Conservation (phyloP, 2,113 vertebrate genomes). For the Gymnogyps californianus region DNA sequence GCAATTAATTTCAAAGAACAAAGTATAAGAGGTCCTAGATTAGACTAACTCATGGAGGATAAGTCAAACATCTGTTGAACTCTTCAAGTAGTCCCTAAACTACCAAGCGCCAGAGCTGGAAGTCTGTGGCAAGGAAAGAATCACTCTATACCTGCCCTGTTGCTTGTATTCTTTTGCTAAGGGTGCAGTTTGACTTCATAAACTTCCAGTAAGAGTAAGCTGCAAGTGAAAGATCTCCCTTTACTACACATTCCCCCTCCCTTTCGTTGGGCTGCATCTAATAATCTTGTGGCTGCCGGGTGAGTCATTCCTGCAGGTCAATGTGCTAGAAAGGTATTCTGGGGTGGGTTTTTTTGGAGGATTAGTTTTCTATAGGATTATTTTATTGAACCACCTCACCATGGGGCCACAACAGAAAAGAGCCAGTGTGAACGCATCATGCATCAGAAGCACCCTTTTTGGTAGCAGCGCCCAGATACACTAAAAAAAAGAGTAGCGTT, state of each 20-base stretch:
- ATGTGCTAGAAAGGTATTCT: not conserved
- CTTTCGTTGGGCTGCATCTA: not conserved
- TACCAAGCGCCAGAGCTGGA: not conserved
- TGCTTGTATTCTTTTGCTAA: not conserved
- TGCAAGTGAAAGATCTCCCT: not conserved
- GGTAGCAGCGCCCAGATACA: not conserved
- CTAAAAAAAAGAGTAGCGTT: not conserved
- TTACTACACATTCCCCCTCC: not conserved
- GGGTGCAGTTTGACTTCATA: not conserved
- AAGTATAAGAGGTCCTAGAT: not conserved
- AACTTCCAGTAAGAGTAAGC: not conserved
- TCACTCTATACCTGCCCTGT: not conserved
- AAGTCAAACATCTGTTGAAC: not conserved
- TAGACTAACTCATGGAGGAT: not conserved
- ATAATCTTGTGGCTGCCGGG: not conserved
- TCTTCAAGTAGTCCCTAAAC: not conserved
- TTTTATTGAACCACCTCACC: not conserved
- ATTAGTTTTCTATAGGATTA: not conserved
- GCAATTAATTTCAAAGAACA: not conserved
- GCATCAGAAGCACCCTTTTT: not conserved
- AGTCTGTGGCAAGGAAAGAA: not conserved
- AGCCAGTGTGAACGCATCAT: not conserved
- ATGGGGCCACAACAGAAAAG: not conserved
- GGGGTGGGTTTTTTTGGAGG: fast-evolving
- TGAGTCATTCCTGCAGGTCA: not conserved